phyloP scores from a whole-genome alignment of 2,888 invertebrate genomes.

The Conus canariensis region DNA sequence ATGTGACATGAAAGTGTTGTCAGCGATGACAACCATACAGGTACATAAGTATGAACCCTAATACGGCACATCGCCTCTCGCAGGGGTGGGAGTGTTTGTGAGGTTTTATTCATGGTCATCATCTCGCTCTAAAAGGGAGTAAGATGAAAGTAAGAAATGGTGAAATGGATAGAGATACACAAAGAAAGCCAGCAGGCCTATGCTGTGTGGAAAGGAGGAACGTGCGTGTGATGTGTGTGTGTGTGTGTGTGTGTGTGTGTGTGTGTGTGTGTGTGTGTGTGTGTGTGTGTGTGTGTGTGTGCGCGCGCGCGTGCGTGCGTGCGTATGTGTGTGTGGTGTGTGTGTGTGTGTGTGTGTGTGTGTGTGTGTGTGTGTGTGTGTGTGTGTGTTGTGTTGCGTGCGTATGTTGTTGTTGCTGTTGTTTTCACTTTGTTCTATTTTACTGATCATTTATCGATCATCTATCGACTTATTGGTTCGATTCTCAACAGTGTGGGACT shows the following conservation, averaged over 20 bases:
- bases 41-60: too few species aligned
- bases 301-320: neutral
- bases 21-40: too few species aligned
- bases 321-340: neutral
- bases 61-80: too few species aligned
- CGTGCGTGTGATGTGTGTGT: neutral
- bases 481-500: too few species aligned
- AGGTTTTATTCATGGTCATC: too few species aligned
- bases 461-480: too few species aligned
- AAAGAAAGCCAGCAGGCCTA: neutral
- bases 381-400: neutral
- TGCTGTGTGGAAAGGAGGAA: neutral
- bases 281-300: neutral
- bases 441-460: too few species aligned
- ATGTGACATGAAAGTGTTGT: too few species aligned
- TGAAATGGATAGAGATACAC: neutral
- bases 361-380: constrained; percentile 21
- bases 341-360: constrained; percentile 21
- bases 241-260: constrained; percentile 21
- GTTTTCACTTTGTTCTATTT: neutral
- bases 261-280: constrained; percentile 20
- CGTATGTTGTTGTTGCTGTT: neutral
- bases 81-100: too few species aligned
- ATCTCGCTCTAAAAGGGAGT: too few species aligned
- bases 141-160: neutral